Percentiles rank a stretch among this genome's conserved stretches.
These are phyloP conservation scores for Liopterus haemorrhoidalis DNA, from an alignment of 2,888 invertebrate species.

Conservation along the genomic window DNA sequence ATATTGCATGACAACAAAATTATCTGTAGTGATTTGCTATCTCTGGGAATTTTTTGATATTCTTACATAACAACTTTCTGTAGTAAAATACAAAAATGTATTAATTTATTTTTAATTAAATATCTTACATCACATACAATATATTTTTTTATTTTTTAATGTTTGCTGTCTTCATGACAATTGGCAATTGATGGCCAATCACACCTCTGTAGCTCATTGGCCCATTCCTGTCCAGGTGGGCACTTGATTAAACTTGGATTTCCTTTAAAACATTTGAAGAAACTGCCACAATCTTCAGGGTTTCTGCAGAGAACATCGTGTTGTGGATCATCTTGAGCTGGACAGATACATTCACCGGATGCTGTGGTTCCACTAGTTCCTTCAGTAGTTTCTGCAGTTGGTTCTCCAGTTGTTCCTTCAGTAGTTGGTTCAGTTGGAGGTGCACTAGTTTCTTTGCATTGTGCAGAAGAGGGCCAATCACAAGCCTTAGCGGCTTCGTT, in stretches of 20 bases:
- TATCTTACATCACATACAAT: no score
- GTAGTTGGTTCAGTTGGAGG: neutral
- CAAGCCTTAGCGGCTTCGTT: neutral
- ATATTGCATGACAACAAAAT: no score
- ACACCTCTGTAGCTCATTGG: slow-evolving; percentile 7
- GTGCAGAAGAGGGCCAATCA: neutral
- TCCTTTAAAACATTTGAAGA: slow-evolving; percentile 16
- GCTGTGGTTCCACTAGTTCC: neutral
- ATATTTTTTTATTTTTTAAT: no score
- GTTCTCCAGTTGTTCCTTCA: neutral
- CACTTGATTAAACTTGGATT: slow-evolving; percentile 17
- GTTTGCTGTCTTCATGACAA: no score
- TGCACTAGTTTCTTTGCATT: neutral
- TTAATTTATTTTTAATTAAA: no score
- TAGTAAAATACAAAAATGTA: no score
- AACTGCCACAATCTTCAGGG: slow-evolving; percentile 17
- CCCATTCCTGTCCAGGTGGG: slow-evolving; percentile 21
- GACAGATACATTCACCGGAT: slow-evolving; percentile 14
- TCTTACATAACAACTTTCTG: no score
- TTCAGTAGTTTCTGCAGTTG: neutral
- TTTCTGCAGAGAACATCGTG: slow-evolving; percentile 17
- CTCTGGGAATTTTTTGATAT: no score
- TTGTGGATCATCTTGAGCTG: slow-evolving; percentile 10
- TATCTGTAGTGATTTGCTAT: no score
- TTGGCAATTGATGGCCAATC: slow-evolving; percentile 14